Base-by-base conservation (phyloP, 1,140 invertebrate genomes). In the Caenorhabditis remanei region DNA sequence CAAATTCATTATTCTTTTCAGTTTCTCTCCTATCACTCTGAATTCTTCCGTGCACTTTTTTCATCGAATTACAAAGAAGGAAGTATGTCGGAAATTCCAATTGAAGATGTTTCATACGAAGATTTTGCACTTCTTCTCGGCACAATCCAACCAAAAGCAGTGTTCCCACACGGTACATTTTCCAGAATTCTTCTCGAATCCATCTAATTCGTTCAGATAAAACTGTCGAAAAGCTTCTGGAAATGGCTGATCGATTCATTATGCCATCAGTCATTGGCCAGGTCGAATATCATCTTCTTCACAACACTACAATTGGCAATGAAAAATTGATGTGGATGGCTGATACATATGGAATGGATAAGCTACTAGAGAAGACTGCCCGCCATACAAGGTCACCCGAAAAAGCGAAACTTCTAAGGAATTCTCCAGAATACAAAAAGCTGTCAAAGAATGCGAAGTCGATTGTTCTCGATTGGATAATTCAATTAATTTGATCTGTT, bases 181-280 rank as follows among this genome's bases (percentile, higher is more conserved):
- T 11, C 32, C 8, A 6, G 32, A 32, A 32, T 32, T 40, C 61
- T 6, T 32, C 24, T n/a, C 56, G n/a, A 14, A 63, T 63, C 32
- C 24, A 19, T 63, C 1, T 9, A 40, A 32, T 32, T 32, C 32
- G 32, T 32, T 32, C 24, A 63, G 61, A 63, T 63, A 40, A 63
- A 24, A 63, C 40, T 19, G 41, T 46, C 5, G 65, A 71, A 41
- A 71, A 71, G n/a, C 65, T 71, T 71, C 65, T 71, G 65, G 65
- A 71, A n/a, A 4, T 71, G 5, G 65, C 65, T 7, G 41, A 43
- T n/a, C 65, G 65, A 3, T 71, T 71, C 4, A 43, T 43, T 6
- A 16, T 71, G 11, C 41, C 40, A n/a, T 43, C 65, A 8, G 41
- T 71, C 0, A 19, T 46, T 4, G 9, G 40, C 14, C 16, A 19